Percentiles rank a stretch among this genome's conserved stretches.
These are phyloP conservation scores for Ostrea edulis DNA, from an alignment of 1,140 invertebrate species.

Conservation along the genomic window DNA sequence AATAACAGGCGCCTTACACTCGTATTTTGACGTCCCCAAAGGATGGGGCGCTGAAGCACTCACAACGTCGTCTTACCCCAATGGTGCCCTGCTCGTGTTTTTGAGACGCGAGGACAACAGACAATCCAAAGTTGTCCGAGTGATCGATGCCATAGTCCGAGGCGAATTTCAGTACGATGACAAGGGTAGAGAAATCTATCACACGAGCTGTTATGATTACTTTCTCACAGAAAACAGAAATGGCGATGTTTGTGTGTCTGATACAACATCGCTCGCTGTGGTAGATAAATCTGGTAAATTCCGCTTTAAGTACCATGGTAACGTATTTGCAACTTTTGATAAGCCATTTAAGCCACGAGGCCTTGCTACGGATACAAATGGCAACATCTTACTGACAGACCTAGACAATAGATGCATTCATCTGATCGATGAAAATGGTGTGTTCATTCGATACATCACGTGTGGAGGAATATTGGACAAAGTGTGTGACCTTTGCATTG, in stretches of 20 bases:
- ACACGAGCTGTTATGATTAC: not conserved
- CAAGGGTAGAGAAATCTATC: not conserved
- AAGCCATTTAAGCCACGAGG: not conserved
- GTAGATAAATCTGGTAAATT: not conserved
- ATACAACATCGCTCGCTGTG: not conserved
- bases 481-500: not conserved
- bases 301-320: not conserved
- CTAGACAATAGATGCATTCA: conserved; percentile 14
- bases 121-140: not conserved
- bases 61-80: not conserved
- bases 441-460: not conserved
- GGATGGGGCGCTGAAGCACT: not conserved
- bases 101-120: conserved; percentile 5
- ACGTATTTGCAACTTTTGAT: not conserved
- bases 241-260: not conserved
- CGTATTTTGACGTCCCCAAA: not conserved
- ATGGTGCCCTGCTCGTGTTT: not conserved
- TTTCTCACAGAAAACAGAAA: conserved; percentile 12
- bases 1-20: not conserved
- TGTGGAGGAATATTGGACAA: not conserved
- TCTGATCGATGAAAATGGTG: not conserved
- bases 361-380: not conserved
- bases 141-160: not conserved
- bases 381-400: not conserved
- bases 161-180: conserved; percentile 16